Percentiles rank a stretch among this genome's conserved stretches.
phyloP scores from a whole-genome alignment of 1,140 invertebrate genomes.

The Ptiloglossa arizonensis region DNA sequence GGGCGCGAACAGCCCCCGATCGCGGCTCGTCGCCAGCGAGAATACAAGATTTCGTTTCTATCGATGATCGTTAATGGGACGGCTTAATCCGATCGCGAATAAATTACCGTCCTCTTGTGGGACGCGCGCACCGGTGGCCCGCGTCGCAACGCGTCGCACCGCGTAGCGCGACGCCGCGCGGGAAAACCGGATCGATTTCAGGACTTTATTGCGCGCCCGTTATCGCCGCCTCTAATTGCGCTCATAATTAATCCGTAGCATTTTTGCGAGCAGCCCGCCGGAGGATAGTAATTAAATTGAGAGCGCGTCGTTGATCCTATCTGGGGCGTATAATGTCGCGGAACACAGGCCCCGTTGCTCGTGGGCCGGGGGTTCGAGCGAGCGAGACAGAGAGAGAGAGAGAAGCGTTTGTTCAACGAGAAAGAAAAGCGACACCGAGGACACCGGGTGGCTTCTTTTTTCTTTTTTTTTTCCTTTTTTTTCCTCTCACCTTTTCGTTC shows the following conservation, averaged over 20 bases:
- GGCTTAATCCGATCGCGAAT: slow-evolving; percentile 29
- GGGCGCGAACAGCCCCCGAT: slow-evolving; percentile 1
- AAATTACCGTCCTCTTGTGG: slow-evolving; percentile 31
- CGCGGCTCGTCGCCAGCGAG: background rate
- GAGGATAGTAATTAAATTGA: slow-evolving; percentile 41
- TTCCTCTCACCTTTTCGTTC: no score
- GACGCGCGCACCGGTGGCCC: background rate
- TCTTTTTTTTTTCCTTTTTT: background rate
- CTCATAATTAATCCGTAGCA: slow-evolving; percentile 44
- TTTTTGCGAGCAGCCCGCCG: slow-evolving; percentile 18
- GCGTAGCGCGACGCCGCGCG: background rate
- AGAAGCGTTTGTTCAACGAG: background rate
- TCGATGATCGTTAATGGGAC: slow-evolving; percentile 23
- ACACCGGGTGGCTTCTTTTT: background rate
- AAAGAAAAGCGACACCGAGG: background rate
- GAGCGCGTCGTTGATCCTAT: slow-evolving; percentile 38
- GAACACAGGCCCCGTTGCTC: background rate
- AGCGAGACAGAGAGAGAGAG: no score
- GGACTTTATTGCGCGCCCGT: slow-evolving; percentile 40
- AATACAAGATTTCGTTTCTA: slow-evolving; percentile 14
- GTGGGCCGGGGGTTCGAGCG: background rate
- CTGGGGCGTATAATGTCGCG: slow-evolving; percentile 33
- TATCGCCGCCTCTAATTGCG: slow-evolving; percentile 50
- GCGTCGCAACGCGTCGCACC: background rate
- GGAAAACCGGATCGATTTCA: slow-evolving; percentile 45